These are phyloP conservation scores for Neopipo cinnamomea DNA, from an alignment of 2,113 vertebrate genomes.

Conservation along the genomic window DNA sequence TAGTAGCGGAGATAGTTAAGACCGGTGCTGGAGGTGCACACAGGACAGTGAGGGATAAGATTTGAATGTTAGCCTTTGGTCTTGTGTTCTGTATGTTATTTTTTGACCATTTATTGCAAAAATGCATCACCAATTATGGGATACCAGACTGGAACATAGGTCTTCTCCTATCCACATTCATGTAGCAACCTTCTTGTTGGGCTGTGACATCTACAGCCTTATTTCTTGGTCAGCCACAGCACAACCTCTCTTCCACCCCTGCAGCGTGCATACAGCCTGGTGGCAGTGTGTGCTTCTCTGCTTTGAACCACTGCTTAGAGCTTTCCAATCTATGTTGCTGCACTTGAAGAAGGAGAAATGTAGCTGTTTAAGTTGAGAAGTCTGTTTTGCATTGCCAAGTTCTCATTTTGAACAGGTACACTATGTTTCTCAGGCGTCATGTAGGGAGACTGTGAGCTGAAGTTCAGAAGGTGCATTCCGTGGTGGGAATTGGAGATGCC, in stretches of 20 bases:
- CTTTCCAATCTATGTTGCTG: background rate
- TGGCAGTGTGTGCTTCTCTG: background rate
- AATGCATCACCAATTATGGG: background rate
- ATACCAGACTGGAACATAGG: background rate
- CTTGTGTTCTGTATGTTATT: background rate
- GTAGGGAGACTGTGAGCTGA: background rate
- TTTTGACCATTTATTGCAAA: background rate
- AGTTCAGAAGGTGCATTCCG: background rate
- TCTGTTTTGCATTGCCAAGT: background rate
- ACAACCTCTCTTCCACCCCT: fast-evolving
- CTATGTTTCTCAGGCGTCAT: fast-evolving
- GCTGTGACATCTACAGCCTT: background rate
- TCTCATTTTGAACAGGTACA: background rate
- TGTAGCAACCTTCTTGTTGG: background rate
- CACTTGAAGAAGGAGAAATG: background rate
- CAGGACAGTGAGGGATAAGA: background rate
- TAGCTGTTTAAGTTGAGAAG: background rate
- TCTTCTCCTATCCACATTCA: background rate
- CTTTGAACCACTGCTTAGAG: background rate
- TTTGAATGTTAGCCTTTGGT: background rate
- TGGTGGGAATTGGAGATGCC: background rate
- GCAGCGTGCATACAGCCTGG: background rate
- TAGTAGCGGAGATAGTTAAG: background rate
- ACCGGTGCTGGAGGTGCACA: background rate
- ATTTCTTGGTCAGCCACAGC: background rate